Evolutionary conservation across 2,113 vertebrate genomes (phyloP), one percentile per base, ranked within the genome.

Genomic region (Ovis aries): DNA sequence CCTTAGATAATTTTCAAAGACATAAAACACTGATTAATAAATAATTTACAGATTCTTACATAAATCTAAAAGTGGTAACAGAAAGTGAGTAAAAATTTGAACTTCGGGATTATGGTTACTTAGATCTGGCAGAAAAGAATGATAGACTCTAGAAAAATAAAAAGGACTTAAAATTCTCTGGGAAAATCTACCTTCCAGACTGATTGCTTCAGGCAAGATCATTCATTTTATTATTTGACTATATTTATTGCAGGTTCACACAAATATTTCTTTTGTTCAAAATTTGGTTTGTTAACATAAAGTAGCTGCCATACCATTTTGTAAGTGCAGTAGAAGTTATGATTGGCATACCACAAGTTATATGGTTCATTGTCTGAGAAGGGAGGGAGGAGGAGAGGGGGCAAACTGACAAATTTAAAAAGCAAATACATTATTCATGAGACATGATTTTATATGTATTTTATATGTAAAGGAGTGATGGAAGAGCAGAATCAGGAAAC

Each of bases 321-420:
- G 3, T 78, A 64, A 31, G 16, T 55, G 29, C 10, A 19, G 9
- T 6, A 43, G 89, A 89, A 57, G 29, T 48, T 43, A 10, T 43
- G 31, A 29, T 7, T 45, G 23, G 1, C 50, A 52, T 19, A 27
- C 4, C 5, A 1, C 2, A 15, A 40, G 64, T 40, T 45, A 0
- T 19, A 60, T 1, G 43, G 81, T 25, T 81, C 25, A 16, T 52
- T 16, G 9, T 3, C 29, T 33, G 29, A 59, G 19, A 15, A 27
- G 2, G 7, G 36, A 86, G 13, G 11, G 27, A 67, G 15, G 4
- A 45, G 67, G 16, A 36, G 33, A 67, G 33, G 33, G 64, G 64
- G n/a, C 67, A 74, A 40, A 23, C 1, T 10, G 17, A 40, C n/a
- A 74, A 12, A 74, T 6, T 36, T 3, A 3, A 67, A 67, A 67